Conservation (phyloP, 2,797 vertebrate species). For the Setipinna tenuifilis region DNA sequence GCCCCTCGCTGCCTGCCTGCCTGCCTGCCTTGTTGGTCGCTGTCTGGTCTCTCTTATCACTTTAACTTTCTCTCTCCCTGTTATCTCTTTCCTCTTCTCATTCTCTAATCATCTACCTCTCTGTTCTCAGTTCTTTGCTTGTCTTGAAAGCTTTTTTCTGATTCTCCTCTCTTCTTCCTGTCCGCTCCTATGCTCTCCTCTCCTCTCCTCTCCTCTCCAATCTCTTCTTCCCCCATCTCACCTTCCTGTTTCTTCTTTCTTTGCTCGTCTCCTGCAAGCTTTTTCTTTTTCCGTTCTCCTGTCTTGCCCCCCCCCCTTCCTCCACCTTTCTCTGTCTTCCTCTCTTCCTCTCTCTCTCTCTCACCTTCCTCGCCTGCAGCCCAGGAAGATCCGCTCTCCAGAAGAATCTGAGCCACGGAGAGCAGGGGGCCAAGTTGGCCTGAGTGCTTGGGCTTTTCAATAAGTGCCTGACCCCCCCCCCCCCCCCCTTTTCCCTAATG, state of each 20-base stretch:
- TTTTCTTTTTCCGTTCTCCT: no score
- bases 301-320: background rate
- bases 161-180: background rate
- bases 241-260: background rate
- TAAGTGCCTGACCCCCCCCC: constrained; percentile 31
- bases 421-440: constrained; percentile 49
- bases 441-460: constrained; percentile 34
- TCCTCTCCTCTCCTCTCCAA: background rate
- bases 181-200: background rate
- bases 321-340: background rate
- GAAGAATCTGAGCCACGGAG: constrained; percentile 39
- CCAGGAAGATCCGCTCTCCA: constrained; percentile 45
- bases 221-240: background rate
- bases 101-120: background rate
- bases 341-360: background rate
- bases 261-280: background rate
- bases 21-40: background rate
- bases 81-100: background rate
- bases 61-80: no score
- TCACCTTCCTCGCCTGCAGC: constrained; percentile 37
- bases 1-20: background rate
- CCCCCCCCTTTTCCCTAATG: constrained; percentile 33
- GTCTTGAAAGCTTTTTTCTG: background rate
- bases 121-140: background rate
- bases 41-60: no score